These are phyloP conservation scores for Nannospalax galili DNA, from an alignment of 2,113 vertebrate genomes.

Conservation along the genomic window DNA sequence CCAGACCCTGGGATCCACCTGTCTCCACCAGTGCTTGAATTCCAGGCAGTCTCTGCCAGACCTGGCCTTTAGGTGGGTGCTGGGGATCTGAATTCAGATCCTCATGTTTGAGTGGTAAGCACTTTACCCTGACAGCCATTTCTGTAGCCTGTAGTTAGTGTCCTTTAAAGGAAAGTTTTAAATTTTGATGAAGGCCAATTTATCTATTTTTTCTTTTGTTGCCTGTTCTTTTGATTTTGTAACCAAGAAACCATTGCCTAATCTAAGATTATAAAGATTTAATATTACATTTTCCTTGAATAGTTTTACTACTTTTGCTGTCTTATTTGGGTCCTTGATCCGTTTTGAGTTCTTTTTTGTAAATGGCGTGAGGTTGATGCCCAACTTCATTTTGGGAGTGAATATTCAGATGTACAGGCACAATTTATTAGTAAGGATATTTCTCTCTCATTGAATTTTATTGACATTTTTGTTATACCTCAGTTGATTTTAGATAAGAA, in stretches of 20 bases:
- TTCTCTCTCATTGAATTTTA: conserved; percentile 45
- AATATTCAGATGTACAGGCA: not conserved
- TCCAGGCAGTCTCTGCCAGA: not conserved
- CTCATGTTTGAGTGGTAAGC: too few species aligned
- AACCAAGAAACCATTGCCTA: not conserved
- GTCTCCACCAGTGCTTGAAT: not conserved
- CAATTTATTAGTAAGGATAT: not conserved
- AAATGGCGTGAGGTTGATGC: not conserved
- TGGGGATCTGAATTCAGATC: not conserved
- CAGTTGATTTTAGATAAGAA: not conserved
- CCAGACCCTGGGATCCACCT: too few species aligned
- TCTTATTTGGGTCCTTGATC: not conserved
- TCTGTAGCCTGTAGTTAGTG: not conserved
- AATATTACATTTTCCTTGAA: not conserved
- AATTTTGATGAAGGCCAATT: not conserved
- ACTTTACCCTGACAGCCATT: not conserved
- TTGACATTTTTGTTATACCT: conserved; percentile 17
- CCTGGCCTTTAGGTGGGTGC: not conserved
- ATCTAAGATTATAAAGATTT: not conserved
- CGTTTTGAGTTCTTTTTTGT: conserved; percentile 13
- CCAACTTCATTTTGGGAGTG: not conserved
- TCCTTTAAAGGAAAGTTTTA: not conserved
- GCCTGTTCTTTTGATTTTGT: not conserved
- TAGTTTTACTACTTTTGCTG: conserved; percentile 26
- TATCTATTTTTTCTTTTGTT: not conserved